phyloP scores from a whole-genome alignment of 1,140 invertebrate genomes.

The Drosophila biarmipes region DNA sequence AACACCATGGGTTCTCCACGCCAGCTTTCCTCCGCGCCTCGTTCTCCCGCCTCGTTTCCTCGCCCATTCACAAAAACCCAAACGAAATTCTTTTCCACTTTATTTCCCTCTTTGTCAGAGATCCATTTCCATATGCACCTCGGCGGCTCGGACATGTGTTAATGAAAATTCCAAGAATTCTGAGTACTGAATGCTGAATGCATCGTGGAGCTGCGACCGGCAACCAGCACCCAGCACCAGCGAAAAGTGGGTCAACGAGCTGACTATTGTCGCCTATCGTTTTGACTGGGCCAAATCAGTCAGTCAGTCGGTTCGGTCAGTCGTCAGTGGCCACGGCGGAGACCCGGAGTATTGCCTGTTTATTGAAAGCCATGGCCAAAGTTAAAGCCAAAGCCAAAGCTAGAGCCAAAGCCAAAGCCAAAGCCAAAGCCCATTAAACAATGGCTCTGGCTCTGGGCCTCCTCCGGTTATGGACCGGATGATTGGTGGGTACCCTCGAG shows the following conservation, averaged over 20 bases:
- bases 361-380: background rate
- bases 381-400: slow-evolving; percentile 50
- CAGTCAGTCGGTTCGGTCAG: slow-evolving; percentile 17
- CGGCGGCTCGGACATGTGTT: slow-evolving; percentile 64
- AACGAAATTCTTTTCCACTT: slow-evolving; percentile 41
- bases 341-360: no score
- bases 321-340: background rate
- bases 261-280: slow-evolving; percentile 71
- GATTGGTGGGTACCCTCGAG: slow-evolving; percentile 48
- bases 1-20: slow-evolving; percentile 27
- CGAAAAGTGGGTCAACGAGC: slow-evolving; percentile 78
- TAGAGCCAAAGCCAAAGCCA: background rate
- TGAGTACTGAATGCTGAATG: slow-evolving; percentile 37
- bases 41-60: background rate
- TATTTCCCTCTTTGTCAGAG: slow-evolving; percentile 41
- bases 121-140: slow-evolving; percentile 65
- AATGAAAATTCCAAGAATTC: slow-evolving; percentile 80
- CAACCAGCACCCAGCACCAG: slow-evolving; percentile 9
- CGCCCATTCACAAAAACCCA: slow-evolving; percentile 69
- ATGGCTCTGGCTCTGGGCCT: slow-evolving; percentile 46
- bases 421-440: slow-evolving; percentile 74
- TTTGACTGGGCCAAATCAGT: slow-evolving; percentile 78
- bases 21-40: background rate
- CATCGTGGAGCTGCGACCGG: slow-evolving; percentile 15
- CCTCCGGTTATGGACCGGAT: slow-evolving; percentile 38